These are phyloP conservation scores for Pholis gunnellus DNA, from an alignment of 2,113 vertebrate genomes.

Conservation along the genomic window DNA sequence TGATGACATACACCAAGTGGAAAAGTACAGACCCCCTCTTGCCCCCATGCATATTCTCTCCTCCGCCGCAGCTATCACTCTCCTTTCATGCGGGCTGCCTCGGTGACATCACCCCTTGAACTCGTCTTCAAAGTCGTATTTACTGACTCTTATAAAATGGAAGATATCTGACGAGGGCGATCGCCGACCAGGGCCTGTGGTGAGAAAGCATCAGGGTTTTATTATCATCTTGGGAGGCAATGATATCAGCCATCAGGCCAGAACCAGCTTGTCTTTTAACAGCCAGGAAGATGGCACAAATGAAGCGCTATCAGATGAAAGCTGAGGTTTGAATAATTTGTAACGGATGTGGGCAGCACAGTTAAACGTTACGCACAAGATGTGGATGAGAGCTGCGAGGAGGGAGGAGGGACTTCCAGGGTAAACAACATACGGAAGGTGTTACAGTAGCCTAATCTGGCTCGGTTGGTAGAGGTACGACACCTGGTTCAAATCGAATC, in stretches of 20 bases:
- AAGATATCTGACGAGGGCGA: conserved; percentile 68
- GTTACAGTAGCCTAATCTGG: conserved; percentile 80
- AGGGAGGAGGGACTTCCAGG: conserved; percentile 51
- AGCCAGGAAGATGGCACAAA: conserved; percentile 46
- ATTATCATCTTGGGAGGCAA: conserved; percentile 77
- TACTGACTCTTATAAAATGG: conserved; percentile 73
- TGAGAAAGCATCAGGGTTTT: conserved; percentile 67
- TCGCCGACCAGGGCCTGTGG: conserved; percentile 62
- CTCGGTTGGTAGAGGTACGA: conserved; percentile 66
- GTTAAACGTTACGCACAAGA: conserved; percentile 20
- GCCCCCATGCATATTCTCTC: conserved; percentile 67
- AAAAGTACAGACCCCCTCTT: conserved; percentile 78
- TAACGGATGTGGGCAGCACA: conserved; percentile 49
- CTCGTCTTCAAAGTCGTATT: conserved; percentile 64
- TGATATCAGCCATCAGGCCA: conserved; percentile 71
- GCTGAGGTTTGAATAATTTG: conserved; percentile 48
- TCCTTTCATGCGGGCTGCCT: conserved; percentile 74
- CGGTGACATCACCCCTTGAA: conserved; percentile 76
- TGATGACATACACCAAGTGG: conserved; percentile 75
- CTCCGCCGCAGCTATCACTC: conserved; percentile 63
- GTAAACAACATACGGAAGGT: conserved; percentile 83
- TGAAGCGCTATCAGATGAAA: conserved; percentile 43
- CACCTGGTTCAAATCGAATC: conserved; percentile 80
- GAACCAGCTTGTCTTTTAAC: conserved; percentile 57
- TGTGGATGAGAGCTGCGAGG: conserved; percentile 37